Evolutionary conservation across 2,113 vertebrate genomes (phyloP).

Genomic region (Pachyramphus minor): DNA sequence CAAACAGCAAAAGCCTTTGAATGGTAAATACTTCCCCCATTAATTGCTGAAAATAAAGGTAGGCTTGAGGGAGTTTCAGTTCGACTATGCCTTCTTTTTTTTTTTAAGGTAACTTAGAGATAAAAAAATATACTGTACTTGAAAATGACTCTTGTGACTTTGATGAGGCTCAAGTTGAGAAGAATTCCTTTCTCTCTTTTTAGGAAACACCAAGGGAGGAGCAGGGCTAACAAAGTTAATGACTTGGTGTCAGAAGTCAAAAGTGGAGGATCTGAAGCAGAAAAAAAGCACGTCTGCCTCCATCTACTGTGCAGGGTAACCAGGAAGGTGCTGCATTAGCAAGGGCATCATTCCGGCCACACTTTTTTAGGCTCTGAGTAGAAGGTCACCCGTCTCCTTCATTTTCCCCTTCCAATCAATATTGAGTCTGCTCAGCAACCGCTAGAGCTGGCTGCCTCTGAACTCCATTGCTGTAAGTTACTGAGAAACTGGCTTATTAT

Average conservation of each 20-base stretch:
- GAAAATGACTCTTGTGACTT: constrained; percentile 26
- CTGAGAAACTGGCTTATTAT: constrained; percentile 40
- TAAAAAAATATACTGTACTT: neutral
- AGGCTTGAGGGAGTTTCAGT: constrained; percentile 31
- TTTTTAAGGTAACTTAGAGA: neutral
- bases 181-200: neutral
- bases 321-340: neutral
- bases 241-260: constrained; percentile 24
- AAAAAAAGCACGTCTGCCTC: neutral
- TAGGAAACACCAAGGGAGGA: constrained; percentile 21
- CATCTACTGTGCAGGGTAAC: neutral
- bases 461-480: constrained; percentile 25
- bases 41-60: constrained; percentile 52
- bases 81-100: accelerated
- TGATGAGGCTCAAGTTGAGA: neutral
- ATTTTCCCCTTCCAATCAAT: constrained; percentile 56
- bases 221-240: constrained; percentile 21
- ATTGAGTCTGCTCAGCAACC: constrained; percentile 22
- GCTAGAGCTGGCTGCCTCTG: constrained; percentile 35
- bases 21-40: constrained; percentile 15
- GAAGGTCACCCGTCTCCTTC: constrained; percentile 3
- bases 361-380: constrained; percentile 24
- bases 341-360: neutral
- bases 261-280: neutral
- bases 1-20: constrained; percentile 35